Evolutionary conservation across 2,797 vertebrate species (phyloP), one percentile per base, ranked within the genome.

Genomic region (Xenopus petersii): DNA sequence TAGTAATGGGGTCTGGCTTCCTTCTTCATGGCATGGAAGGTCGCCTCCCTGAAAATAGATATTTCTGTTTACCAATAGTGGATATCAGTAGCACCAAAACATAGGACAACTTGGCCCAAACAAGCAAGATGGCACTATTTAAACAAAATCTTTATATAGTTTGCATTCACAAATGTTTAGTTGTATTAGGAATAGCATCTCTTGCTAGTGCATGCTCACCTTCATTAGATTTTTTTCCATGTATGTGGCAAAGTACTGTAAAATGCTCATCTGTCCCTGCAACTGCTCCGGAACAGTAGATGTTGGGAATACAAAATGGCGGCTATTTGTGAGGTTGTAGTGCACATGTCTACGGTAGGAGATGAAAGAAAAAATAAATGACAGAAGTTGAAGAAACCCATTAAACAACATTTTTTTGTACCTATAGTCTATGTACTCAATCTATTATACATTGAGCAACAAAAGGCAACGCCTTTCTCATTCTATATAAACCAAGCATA

Each of bases 191-290:
- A 30, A 30, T 30, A 30, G 2, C 26, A 30, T 30, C 26, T 6
- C 36, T 42, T 42, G 36, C 1, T 42, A 30, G 26, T 30, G 5
- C 11, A 51, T 51, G 49, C 49, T 51, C 79, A 96, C 98, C 95
- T 98, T 97, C 97, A 99, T 95, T 47, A 99, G 93, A 83, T 95
- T 96, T 81, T 97, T 94, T 75, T 98, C 96, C 98, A 99, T 99
- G 84, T 99, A 99, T 80, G 95, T 95, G 0, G 96, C 92, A 72
- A 99, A 97, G 70, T 98, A 95, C 59, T 91, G 91, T 55, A 99
- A 88, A 59, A 99, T 91, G 75, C 94, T 91, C 86, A 96, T 95
- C 89, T 98, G 95, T 80, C 88, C 90, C 82, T 91, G 93, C 74
- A 99, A 92, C 88, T 96, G 95, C 85, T 93, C 94, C 0, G 97